Base-by-base conservation (phyloP, 1,140 invertebrate genomes). In the Euura saliciscinereae region DNA sequence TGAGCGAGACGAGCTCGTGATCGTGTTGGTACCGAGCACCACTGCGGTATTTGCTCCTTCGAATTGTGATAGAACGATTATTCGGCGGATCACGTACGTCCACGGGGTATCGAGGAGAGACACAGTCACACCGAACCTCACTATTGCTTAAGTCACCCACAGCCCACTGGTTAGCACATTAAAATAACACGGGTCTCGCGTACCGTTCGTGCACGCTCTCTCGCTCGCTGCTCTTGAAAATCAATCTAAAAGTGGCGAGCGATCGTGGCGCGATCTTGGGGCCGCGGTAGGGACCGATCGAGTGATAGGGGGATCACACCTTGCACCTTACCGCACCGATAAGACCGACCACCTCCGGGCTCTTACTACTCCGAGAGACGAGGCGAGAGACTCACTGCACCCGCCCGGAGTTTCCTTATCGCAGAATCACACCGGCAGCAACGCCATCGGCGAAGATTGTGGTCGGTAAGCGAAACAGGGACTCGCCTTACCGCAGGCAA, bases 211-310 rank as follows among this genome's bases (percentile, higher is more conserved):
- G 28, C 28, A 28, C 28, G 28, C 28, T 28, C 28, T 28, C 28
- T 28, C 83, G 80, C 78, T 78, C 79, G 78, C 78, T 84, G 80
- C 82, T 85, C 83, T 86, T 85, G 83, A 86, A 85, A 86, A 86
- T 86, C 85, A 85, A 85, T 85, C 85, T 86, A 84, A 82, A 82
- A 80, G 82, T 83, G 78, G 81, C 80, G 79, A 81, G 81, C 70
- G 76, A 28, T 79, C 71, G 79, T 83, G 82, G 81, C 81, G 82
- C 80, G 75, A 85, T 83, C 84, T 80, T 74, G 70, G 76, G 82
- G 77, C 28, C 28, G 10, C 10, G 59, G 13, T 10, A 64, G 59
- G 59, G 13, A 64, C 13, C 13, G 59, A 28, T 28, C 13, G 13
- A 64, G 10, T 10, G 59, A 11, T 64, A 11, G 59, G 59, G 13